These are phyloP conservation scores for Mongoloraphidia duomilia DNA, from an alignment of 2,888 invertebrate genomes.

Conservation along the genomic window DNA sequence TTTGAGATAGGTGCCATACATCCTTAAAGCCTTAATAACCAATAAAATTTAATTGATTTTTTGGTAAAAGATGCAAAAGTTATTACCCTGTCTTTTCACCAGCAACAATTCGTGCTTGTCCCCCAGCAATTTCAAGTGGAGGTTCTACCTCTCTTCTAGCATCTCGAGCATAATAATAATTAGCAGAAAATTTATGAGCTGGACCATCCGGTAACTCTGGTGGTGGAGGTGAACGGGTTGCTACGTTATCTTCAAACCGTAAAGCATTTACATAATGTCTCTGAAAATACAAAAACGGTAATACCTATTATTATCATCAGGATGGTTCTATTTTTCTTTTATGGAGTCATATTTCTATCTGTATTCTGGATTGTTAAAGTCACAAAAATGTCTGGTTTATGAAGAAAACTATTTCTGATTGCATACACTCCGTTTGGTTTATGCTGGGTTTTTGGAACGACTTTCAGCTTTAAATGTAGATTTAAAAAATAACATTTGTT, in stretches of 20 bases:
- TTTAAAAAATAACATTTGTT: no score
- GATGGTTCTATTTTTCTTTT: neutral
- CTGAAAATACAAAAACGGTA: constrained; percentile 26
- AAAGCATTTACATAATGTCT: constrained; percentile 44
- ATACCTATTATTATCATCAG: constrained; percentile 1
- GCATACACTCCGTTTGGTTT: no score
- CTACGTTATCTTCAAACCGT: constrained; percentile 49
- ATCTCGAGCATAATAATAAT: constrained; percentile 77
- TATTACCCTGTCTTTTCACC: constrained; percentile 15
- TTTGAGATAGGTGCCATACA: no score
- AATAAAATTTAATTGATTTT: no score
- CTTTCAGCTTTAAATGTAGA: no score
- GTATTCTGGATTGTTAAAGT: neutral
- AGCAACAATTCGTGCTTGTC: constrained; percentile 29
- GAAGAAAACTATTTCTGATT: no score
- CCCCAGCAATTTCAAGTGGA: constrained; percentile 39
- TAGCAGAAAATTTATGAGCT: constrained; percentile 58
- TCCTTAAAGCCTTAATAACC: no score
- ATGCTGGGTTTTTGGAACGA: no score
- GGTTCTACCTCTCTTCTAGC: constrained; percentile 63
- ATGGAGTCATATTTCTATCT: constrained; percentile 2
- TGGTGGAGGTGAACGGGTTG: constrained; percentile 65
- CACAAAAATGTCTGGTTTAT: no score
- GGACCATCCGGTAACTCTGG: constrained; percentile 74
- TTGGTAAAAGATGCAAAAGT: no score